Percentiles rank a stretch among this genome's conserved stretches.
Conservation (phyloP, 2,888 invertebrate genomes). For the Drosophila macrospina region DNA sequence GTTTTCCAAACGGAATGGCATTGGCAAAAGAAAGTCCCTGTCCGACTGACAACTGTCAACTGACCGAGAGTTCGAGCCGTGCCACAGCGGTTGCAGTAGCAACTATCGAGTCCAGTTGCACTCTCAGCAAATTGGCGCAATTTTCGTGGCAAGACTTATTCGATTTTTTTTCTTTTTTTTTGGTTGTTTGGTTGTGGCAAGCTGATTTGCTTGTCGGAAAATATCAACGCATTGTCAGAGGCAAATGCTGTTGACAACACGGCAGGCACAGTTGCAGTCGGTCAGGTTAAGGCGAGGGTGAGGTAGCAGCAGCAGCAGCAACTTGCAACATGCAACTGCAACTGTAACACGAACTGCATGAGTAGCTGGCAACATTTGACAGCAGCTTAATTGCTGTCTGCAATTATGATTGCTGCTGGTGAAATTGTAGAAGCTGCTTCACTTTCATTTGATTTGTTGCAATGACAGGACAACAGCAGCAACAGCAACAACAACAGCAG, state of each 20-base stretch:
- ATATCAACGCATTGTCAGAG: conserved; percentile 81
- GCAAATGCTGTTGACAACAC: conserved; percentile 68
- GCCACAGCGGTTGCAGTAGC: conserved; percentile 17
- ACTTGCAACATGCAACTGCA: conserved; percentile 61
- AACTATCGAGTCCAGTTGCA: conserved; percentile 22
- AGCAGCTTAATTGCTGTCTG: conserved; percentile 77
- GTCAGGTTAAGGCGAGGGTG: conserved; percentile 32
- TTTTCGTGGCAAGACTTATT: conserved; percentile 52
- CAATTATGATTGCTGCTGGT: conserved; percentile 74
- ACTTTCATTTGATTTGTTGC: conserved; percentile 73
- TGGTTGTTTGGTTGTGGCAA: too few relatives aligned
- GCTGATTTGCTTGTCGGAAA: conserved; percentile 81
- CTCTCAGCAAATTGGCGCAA: conserved; percentile 70
- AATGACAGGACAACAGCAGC: conserved; percentile 50
- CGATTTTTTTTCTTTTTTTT: conserved; percentile 53
- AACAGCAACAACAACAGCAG: conserved; percentile 15
- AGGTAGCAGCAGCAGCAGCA: conserved; percentile 33
- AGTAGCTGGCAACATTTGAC: conserved; percentile 72
- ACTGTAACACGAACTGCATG: conserved; percentile 76
- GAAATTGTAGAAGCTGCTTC: conserved; percentile 73
- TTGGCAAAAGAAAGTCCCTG: conserved; percentile 77
- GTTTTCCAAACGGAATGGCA: conserved; percentile 27
- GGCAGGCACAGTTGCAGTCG: conserved; percentile 35
- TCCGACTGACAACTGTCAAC: conserved; percentile 40
- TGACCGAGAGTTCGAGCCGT: conserved; percentile 17